Evolutionary conservation across 2,888 invertebrate species (phyloP), one percentile per base, ranked within the genome.

Genomic region (Drosophila yooni): DNA sequence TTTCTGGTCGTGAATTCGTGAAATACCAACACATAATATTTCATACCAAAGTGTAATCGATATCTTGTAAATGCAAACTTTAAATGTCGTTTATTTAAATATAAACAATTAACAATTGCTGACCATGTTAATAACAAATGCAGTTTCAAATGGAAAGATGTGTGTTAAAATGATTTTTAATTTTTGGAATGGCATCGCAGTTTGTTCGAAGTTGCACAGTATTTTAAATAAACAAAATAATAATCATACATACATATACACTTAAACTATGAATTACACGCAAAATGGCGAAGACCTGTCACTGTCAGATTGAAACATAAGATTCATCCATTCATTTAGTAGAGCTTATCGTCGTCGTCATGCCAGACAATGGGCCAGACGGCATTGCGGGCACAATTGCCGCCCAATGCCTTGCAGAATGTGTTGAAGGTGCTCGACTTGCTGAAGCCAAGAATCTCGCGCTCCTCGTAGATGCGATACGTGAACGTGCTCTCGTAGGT

Each of bases 401-500:
- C 91, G 62, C 95, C 94, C 18, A 94, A 92, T 83, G 95, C 94
- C 63, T 95, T 95, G 78, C 93, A 93, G 60, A 93, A 90, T 73
- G 96, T 94, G 93, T 99, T 99, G 92, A 98, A 99, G 0, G 99
- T 99, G 11, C 95, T 95, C 33, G 95, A 94, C 50, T 95, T 94
- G 8, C 95, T 94, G 92, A 98, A 98, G 1, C 98, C 98, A 51
- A 99, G 92, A 72, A 99, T 98, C 94, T 99, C 99, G 33, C 99
- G 94, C 91, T 99, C 99, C 92, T 99, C 99, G 93, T 99, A 98
- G 80, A 99, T 99, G 66, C 99, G 95, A 92, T 97, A 99, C 0
- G 99, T 96, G 93, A 99, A 99, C 0, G 99, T 99, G 70, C 99
- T 99, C 84, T 98, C 98, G 91, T 96, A 95, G 0, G 98, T 98